Evolutionary conservation across 2,113 vertebrate genomes (phyloP), one percentile per base, ranked within the genome.

Genomic region (Vimba vimba): DNA sequence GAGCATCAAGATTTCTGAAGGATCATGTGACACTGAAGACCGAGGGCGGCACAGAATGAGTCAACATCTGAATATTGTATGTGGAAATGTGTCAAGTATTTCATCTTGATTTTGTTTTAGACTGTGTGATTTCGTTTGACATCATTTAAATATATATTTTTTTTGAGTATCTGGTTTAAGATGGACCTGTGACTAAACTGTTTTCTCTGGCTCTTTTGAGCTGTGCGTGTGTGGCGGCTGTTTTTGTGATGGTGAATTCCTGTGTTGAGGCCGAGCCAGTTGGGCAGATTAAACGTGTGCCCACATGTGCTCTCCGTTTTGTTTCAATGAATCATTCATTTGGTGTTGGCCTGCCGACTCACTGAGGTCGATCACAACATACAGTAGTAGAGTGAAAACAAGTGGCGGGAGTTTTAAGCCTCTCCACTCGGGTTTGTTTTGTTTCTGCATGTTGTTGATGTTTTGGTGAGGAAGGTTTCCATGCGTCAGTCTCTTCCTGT

Each of bases 291-390:
- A 87, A 87, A 89, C 89, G 17, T 92, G 91, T 90, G 81, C 78
- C 86, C 79, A 87, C 90, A 91, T 84, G 89, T 85, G 80, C 47
- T 68, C 69, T 87, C 57, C 74, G 85, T 89, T 92, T 91, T 86
- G 87, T 90, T 74, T 90, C 84, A 90, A 87, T 91, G 89, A 92
- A 87, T 94, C 88, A 92, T 90, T 91, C 87, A 90, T 85, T 57
- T 85, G 10, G 43, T 86, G 80, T 69, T 77, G 86, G 78, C 69
- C 78, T 79, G 50, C 43, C 84, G 82, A 77, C 74, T 50, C 80
- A 57, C 66, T 5, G 71, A 66, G 57, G 71, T 52, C 33, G 83
- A 77, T 55, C 50, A 62, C 66, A 52, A 43, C 21, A 43, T 30
- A n/a, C n/a, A n/a, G 27, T 2, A 73, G 71, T 21, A 1, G 77